Percentiles rank a stretch among this genome's conserved stretches.
phyloP scores from a whole-genome alignment of 2,113 vertebrate species.

The Rutilus rutilus region DNA sequence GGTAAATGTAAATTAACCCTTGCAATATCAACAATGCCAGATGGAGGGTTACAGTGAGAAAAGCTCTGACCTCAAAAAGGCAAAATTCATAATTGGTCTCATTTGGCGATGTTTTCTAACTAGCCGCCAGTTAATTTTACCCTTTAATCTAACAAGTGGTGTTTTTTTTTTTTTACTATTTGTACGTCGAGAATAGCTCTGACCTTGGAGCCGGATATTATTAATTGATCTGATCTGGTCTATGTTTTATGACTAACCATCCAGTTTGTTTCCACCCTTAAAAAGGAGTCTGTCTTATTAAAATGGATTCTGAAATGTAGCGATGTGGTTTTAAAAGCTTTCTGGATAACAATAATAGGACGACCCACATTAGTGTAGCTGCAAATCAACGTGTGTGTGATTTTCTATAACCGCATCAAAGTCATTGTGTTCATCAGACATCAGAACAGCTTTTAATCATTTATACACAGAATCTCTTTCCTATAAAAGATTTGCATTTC shows the following conservation, averaged over 20 bases:
- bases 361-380: not conserved
- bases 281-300: not conserved
- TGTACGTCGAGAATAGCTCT: not conserved
- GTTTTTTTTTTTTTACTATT: not conserved
- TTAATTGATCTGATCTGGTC: not conserved
- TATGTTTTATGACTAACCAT: not conserved
- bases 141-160: slow-evolving; percentile 15
- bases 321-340: not conserved
- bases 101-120: not conserved
- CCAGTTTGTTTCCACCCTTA: not conserved
- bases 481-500: slow-evolving; percentile 14
- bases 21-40: slow-evolving; percentile 1
- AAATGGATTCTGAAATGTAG: not conserved
- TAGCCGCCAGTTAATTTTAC: not conserved
- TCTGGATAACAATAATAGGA: not conserved
- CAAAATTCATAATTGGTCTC: not conserved
- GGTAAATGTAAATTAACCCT: not conserved
- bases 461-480: not conserved
- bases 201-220: slow-evolving; percentile 1
- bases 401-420: slow-evolving; percentile 10
- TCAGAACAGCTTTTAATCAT: slow-evolving; percentile 21
- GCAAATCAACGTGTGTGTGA: not conserved
- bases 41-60: not conserved
- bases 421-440: slow-evolving; percentile 1
- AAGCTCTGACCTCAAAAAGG: not conserved